These are phyloP conservation scores for Mimachlamys varia DNA, from an alignment of 2,888 invertebrate species.

Conservation along the genomic window DNA sequence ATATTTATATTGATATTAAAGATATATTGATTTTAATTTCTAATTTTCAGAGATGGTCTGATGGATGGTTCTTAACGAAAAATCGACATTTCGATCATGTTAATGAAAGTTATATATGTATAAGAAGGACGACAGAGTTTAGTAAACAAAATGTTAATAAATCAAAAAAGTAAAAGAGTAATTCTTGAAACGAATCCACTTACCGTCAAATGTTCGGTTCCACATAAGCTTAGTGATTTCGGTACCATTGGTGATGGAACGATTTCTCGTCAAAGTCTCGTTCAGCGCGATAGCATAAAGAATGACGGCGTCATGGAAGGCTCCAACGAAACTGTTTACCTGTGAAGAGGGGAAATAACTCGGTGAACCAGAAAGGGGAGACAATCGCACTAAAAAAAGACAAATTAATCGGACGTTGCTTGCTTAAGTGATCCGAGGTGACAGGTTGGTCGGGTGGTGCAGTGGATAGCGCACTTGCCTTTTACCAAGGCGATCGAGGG, in stretches of 20 bases:
- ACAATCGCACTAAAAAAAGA: too few relatives aligned
- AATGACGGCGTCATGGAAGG: slow-evolving; percentile 97
- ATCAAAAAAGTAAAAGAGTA: too few relatives aligned
- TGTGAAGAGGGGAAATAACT: slow-evolving; percentile 75
- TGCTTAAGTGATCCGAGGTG: too few relatives aligned
- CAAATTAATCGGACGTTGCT: too few relatives aligned
- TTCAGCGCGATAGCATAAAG: slow-evolving; percentile 96
- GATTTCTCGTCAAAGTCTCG: slow-evolving; percentile 87
- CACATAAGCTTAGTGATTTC: slow-evolving; percentile 93
- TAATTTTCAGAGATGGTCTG: too few relatives aligned
- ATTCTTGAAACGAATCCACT: background rate
- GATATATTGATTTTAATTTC: too few relatives aligned
- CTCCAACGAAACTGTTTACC: slow-evolving; percentile 95
- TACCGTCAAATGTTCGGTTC: slow-evolving; percentile 93
- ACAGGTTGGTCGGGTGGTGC: too few relatives aligned
- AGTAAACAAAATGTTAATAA: too few relatives aligned
- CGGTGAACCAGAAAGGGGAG: background rate
- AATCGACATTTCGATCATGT: background rate
- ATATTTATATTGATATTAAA: too few relatives aligned
- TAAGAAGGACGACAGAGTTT: too few relatives aligned
- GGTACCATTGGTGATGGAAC: slow-evolving; percentile 88
- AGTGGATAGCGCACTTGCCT: too few relatives aligned
- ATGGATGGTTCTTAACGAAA: background rate
- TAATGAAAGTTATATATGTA: background rate
- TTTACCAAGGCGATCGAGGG: too few relatives aligned